Evolutionary conservation across 2,797 vertebrate species (phyloP).

Genomic region (Melanotaenia nigrans): DNA sequence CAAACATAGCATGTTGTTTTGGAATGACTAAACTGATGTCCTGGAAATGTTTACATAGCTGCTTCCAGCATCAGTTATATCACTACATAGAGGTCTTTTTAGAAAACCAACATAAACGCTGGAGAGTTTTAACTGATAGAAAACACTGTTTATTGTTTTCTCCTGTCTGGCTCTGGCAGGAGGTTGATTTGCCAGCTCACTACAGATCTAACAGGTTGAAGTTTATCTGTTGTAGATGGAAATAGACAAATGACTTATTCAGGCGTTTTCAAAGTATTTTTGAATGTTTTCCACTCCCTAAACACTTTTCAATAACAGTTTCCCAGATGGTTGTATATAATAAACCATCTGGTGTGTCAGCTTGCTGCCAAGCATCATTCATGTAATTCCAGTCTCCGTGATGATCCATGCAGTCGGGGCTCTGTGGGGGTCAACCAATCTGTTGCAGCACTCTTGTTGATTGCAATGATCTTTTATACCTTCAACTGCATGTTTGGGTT

Average conservation of each 20-base stretch:
- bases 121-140: background rate
- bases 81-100: background rate
- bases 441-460: conserved; percentile 7
- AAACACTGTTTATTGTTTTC: background rate
- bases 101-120: background rate
- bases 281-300: background rate
- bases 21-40: background rate
- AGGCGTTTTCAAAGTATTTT: conserved; percentile 2
- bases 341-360: conserved; percentile 29
- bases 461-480: background rate
- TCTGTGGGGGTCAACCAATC: conserved; percentile 6
- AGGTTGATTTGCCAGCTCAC: background rate
- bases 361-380: conserved; percentile 27
- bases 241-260: background rate
- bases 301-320: conserved; percentile 2
- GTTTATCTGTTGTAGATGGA: background rate
- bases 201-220: background rate
- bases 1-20: too few relatives aligned
- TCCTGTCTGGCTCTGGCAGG: background rate
- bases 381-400: conserved; percentile 20
- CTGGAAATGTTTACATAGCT: background rate
- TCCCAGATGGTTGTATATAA: conserved; percentile 22
- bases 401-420: conserved; percentile 2
- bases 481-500: background rate
- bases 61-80: background rate